Percentiles rank a stretch among this genome's conserved stretches.
Conservation (phyloP, 2,888 invertebrate genomes). For the Melipona bicolor region DNA sequence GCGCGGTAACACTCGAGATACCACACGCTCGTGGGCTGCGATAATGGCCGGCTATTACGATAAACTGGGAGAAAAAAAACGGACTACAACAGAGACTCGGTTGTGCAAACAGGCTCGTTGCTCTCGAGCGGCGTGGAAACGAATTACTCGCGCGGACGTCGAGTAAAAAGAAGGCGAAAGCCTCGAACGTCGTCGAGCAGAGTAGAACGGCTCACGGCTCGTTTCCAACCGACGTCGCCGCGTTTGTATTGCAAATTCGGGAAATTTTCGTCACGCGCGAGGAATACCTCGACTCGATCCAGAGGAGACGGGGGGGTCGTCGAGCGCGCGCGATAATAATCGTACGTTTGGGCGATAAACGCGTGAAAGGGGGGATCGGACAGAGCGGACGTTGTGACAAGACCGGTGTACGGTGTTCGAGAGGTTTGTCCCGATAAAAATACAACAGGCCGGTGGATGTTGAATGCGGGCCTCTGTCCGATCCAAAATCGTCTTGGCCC, state of each 20-base stretch:
- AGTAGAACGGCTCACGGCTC: too few relatives aligned
- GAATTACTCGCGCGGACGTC: constrained; percentile 24
- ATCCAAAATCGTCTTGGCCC: constrained; percentile 71
- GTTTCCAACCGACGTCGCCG: too few relatives aligned
- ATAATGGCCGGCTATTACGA: constrained; percentile 73
- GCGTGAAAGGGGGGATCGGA: constrained; percentile 42
- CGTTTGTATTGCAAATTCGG: not conserved
- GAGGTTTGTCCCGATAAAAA: constrained; percentile 50
- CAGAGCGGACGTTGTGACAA: constrained; percentile 65
- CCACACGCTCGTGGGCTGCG: constrained; percentile 53
- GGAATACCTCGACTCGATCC: not conserved
- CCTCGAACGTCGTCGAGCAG: not conserved
- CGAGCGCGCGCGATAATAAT: constrained; percentile 53
- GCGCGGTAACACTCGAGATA: constrained; percentile 65
- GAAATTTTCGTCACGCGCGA: not conserved
- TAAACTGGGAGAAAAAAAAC: constrained; percentile 63
- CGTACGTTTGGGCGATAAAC: constrained; percentile 59
- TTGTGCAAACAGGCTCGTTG: constrained; percentile 45
- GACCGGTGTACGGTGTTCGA: constrained; percentile 42
- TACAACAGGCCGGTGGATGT: constrained; percentile 35
- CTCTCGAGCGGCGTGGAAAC: constrained; percentile 27
- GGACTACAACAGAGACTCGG: constrained; percentile 41
- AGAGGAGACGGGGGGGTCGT: too few relatives aligned
- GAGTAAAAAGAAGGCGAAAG: not conserved
- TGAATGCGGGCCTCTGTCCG: constrained; percentile 69